Evolutionary conservation across 2,113 vertebrate genomes (phyloP).

Genomic region (Platanista minor): DNA sequence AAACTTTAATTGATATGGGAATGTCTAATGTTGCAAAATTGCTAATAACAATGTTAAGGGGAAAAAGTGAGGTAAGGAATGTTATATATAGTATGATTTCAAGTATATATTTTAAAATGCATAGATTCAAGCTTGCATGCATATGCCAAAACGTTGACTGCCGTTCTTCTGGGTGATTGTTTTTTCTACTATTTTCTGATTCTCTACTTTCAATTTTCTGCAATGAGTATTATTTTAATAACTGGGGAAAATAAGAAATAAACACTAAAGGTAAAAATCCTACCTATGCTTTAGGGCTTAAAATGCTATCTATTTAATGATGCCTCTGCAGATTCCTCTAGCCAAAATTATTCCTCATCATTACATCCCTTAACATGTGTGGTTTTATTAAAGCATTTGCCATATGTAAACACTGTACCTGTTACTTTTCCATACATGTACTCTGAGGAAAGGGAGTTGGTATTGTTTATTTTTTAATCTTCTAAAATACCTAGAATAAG

Average conservation of each 20-base stretch:
- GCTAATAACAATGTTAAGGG: not conserved
- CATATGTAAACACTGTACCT: not conserved
- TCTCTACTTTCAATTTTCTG: not conserved
- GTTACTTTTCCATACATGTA: not conserved
- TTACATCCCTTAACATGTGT: not conserved
- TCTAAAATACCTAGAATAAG: not conserved
- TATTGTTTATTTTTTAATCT: not conserved
- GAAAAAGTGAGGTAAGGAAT: not conserved
- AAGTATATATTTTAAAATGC: not conserved
- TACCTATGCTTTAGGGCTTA: not conserved
- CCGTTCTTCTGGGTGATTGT: not conserved
- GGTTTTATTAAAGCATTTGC: not conserved
- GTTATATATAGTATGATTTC: not conserved
- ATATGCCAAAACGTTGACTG: not conserved
- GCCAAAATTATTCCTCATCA: not conserved
- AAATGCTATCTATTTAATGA: not conserved
- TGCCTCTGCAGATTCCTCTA: not conserved
- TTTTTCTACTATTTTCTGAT: not conserved
- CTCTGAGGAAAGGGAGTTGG: not conserved
- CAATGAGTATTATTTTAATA: conserved; percentile 16
- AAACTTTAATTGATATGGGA: not conserved
- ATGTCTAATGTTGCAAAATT: not conserved
- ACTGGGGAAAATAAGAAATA: not conserved
- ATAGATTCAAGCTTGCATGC: not conserved
- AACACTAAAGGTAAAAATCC: not conserved